phyloP scores from a whole-genome alignment of 2,888 invertebrate genomes.

The Meiosimyza platycephala region DNA sequence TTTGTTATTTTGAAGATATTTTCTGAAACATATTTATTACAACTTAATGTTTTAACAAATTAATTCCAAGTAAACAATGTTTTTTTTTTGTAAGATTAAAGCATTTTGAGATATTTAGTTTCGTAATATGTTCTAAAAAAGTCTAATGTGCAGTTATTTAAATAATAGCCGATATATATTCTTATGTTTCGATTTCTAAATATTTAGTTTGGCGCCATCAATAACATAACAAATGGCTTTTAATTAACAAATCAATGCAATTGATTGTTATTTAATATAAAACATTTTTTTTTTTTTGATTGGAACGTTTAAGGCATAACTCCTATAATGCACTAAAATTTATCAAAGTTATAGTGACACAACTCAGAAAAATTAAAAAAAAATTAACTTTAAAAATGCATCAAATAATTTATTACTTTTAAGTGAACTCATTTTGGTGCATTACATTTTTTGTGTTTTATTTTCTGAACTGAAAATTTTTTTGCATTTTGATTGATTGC shows the following conservation, averaged over 20 bases:
- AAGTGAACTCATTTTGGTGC: neutral
- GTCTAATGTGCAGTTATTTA: too few relatives aligned
- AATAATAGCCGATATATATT: too few relatives aligned
- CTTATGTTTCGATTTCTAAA: neutral
- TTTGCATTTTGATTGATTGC: conserved; percentile 29
- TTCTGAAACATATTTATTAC: too few relatives aligned
- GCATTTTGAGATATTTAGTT: too few relatives aligned
- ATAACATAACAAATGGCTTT: neutral
- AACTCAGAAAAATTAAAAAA: neutral
- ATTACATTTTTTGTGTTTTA: neutral
- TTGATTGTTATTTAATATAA: conserved; percentile 24
- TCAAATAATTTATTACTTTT: conserved; percentile 18
- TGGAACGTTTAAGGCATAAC: neutral
- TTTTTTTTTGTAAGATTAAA: too few relatives aligned
- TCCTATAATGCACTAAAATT: conserved; percentile 16
- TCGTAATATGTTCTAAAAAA: too few relatives aligned
- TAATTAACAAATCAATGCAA: conserved; percentile 22
- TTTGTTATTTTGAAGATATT: too few relatives aligned
- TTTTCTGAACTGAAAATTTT: neutral
- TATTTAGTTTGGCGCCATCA: neutral
- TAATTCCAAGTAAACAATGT: too few relatives aligned
- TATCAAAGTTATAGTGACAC: neutral
- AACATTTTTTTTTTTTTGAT: conserved; percentile 4
- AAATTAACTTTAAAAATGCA: neutral
- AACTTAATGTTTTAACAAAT: too few relatives aligned